These are phyloP conservation scores for Oncorhynchus mykiss DNA, from an alignment of 2,113 vertebrate genomes.

Conservation along the genomic window DNA sequence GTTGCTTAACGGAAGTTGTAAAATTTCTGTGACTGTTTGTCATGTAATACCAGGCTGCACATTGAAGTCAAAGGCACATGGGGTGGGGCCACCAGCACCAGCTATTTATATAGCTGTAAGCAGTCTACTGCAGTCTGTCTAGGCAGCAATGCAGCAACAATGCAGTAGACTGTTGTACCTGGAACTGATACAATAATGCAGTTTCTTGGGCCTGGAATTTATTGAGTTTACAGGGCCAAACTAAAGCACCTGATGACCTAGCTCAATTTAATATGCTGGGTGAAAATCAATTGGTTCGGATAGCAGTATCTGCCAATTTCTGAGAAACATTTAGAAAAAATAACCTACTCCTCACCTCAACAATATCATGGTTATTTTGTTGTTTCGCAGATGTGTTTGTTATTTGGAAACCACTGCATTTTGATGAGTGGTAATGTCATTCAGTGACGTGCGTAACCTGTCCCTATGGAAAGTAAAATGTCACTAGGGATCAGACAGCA, in stretches of 20 bases:
- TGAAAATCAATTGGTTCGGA: background rate
- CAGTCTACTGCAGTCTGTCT: constrained; percentile 25
- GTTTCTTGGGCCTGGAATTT: background rate
- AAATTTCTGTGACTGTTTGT: constrained; percentile 14
- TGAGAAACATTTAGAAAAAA: too few relatives aligned
- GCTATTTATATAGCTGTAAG: constrained; percentile 17
- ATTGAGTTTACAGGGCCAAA: constrained; percentile 1
- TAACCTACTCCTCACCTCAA: too few relatives aligned
- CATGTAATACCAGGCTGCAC: constrained; percentile 3
- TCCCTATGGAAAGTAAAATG: background rate
- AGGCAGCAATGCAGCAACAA: constrained; percentile 28
- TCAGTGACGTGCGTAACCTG: background rate
- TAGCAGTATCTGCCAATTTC: background rate
- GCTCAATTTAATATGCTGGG: background rate
- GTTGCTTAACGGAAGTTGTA: background rate
- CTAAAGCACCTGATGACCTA: constrained; percentile 1
- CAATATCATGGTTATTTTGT: background rate
- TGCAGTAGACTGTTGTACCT: constrained; percentile 8
- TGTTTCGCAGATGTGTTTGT: background rate
- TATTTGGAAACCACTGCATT: background rate
- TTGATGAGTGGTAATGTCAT: background rate
- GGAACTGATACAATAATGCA: constrained; percentile 1
- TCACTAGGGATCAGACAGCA: too few relatives aligned
- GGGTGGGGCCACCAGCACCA: background rate
- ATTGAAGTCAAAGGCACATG: background rate